Evolutionary conservation across 1,140 invertebrate species (phyloP).

Genomic region (Trinorchestia longiramus): DNA sequence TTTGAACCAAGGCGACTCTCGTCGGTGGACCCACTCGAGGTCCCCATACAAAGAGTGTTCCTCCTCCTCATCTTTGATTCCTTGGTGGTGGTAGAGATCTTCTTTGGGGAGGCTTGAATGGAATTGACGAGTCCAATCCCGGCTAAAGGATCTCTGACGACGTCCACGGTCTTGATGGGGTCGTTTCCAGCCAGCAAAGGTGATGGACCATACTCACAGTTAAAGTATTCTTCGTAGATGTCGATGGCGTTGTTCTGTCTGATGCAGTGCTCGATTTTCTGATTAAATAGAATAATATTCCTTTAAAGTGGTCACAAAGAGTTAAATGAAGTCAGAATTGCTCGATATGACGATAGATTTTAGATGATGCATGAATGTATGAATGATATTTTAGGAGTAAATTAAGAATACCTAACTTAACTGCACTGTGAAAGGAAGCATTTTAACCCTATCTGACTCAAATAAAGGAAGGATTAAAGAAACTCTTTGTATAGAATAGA

Average conservation of each 20-base stretch:
- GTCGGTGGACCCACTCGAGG: background rate
- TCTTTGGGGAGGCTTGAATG: slow-evolving; percentile 89
- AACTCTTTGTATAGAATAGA: too few relatives aligned
- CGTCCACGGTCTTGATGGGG: slow-evolving; percentile 84
- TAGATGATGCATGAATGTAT: too few relatives aligned
- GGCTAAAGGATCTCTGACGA: slow-evolving; percentile 78
- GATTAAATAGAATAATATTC: background rate
- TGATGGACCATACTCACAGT: slow-evolving; percentile 74
- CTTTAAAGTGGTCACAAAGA: too few relatives aligned
- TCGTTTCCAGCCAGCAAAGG: slow-evolving; percentile 73
- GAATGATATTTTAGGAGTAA: too few relatives aligned
- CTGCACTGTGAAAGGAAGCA: too few relatives aligned
- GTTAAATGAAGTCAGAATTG: too few relatives aligned
- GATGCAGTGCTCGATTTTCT: slow-evolving; percentile 91
- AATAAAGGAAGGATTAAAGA: too few relatives aligned
- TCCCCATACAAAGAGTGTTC: background rate
- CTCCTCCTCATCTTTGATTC: background rate
- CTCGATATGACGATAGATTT: too few relatives aligned
- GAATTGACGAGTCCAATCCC: slow-evolving; percentile 86
- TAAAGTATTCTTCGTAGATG: slow-evolving; percentile 91
- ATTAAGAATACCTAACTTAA: too few relatives aligned
- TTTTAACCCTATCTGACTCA: too few relatives aligned
- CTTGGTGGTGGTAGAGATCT: slow-evolving; percentile 81
- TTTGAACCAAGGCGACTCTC: background rate
- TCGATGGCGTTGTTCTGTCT: slow-evolving; percentile 93